phyloP scores from a whole-genome alignment of 37 sponge, comb jelly and placozoan genomes.

The Beroe ovata region DNA sequence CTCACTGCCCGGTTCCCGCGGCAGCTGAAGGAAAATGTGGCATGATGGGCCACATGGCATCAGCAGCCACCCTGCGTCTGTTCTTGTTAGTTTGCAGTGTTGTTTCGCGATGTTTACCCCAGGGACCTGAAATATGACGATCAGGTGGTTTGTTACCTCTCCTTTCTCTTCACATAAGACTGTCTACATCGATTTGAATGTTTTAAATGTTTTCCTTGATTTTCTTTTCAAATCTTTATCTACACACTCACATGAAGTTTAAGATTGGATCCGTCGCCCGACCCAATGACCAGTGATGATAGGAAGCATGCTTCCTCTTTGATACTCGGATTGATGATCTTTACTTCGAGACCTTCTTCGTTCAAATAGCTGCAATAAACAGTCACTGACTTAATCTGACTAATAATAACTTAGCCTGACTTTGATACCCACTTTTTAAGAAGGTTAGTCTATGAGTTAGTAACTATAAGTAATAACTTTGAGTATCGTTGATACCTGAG shows the following conservation, averaged over 20 bases:
- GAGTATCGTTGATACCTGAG: too few species aligned
- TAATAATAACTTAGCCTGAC: too few species aligned
- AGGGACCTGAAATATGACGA: conserved; percentile 23
- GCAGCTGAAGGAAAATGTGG: conserved; percentile 29
- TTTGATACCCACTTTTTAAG: too few species aligned
- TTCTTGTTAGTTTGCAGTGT: conserved; percentile 6
- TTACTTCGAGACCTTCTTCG: not conserved
- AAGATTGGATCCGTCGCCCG: conserved; percentile 53
- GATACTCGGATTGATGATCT: not conserved
- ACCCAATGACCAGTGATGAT: not conserved
- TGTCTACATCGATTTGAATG: too few species aligned
- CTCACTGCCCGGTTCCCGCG: not conserved
- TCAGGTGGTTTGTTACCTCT: not conserved
- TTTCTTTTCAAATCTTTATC: too few species aligned
- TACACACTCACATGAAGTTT: too few species aligned
- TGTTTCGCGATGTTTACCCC: conserved; percentile 34
- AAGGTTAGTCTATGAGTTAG: too few species aligned
- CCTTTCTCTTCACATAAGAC: too few species aligned
- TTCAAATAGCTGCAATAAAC: too few species aligned
- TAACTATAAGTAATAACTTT: too few species aligned
- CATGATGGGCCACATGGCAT: not conserved
- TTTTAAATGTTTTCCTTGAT: too few species aligned
- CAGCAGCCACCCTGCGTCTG: conserved; percentile 22
- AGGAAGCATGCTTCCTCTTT: conserved; percentile 2
- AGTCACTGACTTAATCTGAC: too few species aligned